Evolutionary conservation across 2,888 invertebrate genomes (phyloP), one percentile per base, ranked within the genome.

Genomic region (Idaea straminata): DNA sequence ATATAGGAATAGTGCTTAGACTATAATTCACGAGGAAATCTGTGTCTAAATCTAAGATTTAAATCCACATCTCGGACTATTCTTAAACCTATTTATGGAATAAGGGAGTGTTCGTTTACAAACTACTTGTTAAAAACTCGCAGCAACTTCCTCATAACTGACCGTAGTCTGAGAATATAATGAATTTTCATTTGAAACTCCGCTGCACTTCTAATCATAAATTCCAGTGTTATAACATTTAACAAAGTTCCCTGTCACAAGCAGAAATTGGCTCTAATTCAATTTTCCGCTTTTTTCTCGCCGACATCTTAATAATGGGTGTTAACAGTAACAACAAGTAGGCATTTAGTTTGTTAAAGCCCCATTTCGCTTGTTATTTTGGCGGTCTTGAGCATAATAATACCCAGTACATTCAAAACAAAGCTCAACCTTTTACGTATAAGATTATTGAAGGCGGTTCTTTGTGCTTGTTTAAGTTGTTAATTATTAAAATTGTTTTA

Each of bases 171-270:
- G 10, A 47, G 47, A 47, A 75, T 68, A 67, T 81, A 83, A 85
- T 82, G 77, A 81, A 82, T 85, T 80, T 73, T 74, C 76, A 83
- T 83, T 83, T 80, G 74, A 66, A 71, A 76, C 76, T 73, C 72
- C 72, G 77, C 78, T 78, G 77, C 80, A 81, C 78, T 78, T 81
- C 79, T 83, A 83, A 85, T 83, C 82, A 84, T 84, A 85, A 85
- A 85, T 85, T 85, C 80, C 77, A 75, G 76, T 82, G 82, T 81
- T 84, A 84, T 81, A 83, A 83, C 80, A 81, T 84, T 83, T 83
- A 83, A 83, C 85, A 83, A 85, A 85, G 82, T 86, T 87, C 79
- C 78, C 81, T 82, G 85, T 84, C 84, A 79, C 77, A 79, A 69
- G 73, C 85, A 86, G 83, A 84, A 83, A 87, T 86, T 85, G 82